A percentile compares a stretch with the other conserved stretches of the same genome.
Conservation (phyloP, 2,113 vertebrate genomes). For the Sialia sialis region DNA sequence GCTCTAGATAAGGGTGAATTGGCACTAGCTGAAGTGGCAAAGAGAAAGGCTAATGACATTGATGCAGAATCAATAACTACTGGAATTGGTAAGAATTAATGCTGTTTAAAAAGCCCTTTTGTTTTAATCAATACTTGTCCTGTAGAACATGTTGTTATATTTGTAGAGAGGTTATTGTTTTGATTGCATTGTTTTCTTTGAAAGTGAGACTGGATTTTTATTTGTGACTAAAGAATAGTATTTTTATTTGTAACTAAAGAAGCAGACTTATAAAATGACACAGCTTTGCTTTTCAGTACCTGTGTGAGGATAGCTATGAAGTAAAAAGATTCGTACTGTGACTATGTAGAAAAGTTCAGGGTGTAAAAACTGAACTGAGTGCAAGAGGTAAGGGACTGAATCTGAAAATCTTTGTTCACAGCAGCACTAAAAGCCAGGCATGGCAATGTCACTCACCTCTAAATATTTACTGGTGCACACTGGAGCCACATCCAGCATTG, state of each 20-base stretch:
- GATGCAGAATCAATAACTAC: conserved; percentile 80
- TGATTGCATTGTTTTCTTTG: conserved; percentile 46
- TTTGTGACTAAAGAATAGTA: background rate
- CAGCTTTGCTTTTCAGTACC: background rate
- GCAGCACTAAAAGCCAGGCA: background rate
- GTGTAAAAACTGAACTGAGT: background rate
- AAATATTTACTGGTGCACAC: background rate
- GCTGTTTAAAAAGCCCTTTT: conserved; percentile 63
- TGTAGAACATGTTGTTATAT: conserved; percentile 62
- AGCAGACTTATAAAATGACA: conserved; percentile 9
- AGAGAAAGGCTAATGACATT: conserved; percentile 91
- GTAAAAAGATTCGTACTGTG: background rate
- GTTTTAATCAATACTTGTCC: conserved; percentile 70
- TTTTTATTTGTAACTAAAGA: background rate
- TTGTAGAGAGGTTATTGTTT: conserved; percentile 50
- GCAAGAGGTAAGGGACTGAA: background rate
- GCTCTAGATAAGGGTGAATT: conserved; percentile 94
- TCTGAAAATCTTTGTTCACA: background rate
- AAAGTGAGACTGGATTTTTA: background rate
- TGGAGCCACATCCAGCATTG: background rate
- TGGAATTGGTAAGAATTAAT: conserved; percentile 80
- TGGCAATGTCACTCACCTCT: background rate
- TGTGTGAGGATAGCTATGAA: background rate
- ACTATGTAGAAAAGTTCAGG: background rate
- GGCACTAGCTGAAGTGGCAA: conserved; percentile 92